Evolutionary conservation across 53 echinoderm and acorn worm species (phyloP).

Genomic region (Crossaster papposus): DNA sequence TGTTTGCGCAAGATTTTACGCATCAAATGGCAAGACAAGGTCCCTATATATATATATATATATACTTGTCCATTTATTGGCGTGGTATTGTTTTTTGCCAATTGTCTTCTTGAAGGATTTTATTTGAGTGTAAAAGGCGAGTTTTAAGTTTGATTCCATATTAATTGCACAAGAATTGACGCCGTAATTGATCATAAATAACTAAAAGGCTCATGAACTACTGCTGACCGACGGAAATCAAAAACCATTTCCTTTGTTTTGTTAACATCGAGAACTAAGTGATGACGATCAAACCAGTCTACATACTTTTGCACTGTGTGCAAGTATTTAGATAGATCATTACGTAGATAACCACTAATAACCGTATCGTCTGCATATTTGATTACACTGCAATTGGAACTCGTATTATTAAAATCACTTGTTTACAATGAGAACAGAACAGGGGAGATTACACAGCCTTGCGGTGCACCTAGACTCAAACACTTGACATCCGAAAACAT

Average conservation of each 20-base stretch:
- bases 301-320: not conserved
- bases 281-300: slow-evolving; percentile 23
- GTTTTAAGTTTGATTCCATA: no score
- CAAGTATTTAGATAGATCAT: not conserved
- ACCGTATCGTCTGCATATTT: slow-evolving; percentile 34
- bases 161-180: no score
- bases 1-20: no score
- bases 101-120: no score
- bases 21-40: no score
- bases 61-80: no score
- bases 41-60: no score
- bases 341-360: not conserved
- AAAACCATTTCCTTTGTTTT: slow-evolving; percentile 44
- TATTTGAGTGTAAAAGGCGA: no score
- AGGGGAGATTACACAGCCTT: slow-evolving; percentile 20
- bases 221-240: slow-evolving; percentile 20
- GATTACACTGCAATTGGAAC: not conserved
- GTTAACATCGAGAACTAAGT: not conserved
- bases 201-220: slow-evolving; percentile 14
- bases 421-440: slow-evolving; percentile 30
- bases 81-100: no score
- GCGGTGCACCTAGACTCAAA: not conserved
- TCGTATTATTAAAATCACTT: not conserved
- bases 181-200: not conserved
- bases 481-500: not conserved